Evolutionary conservation across 1,140 invertebrate species (phyloP), one percentile per base, ranked within the genome.

Genomic region (Sitobion miscanthi): DNA sequence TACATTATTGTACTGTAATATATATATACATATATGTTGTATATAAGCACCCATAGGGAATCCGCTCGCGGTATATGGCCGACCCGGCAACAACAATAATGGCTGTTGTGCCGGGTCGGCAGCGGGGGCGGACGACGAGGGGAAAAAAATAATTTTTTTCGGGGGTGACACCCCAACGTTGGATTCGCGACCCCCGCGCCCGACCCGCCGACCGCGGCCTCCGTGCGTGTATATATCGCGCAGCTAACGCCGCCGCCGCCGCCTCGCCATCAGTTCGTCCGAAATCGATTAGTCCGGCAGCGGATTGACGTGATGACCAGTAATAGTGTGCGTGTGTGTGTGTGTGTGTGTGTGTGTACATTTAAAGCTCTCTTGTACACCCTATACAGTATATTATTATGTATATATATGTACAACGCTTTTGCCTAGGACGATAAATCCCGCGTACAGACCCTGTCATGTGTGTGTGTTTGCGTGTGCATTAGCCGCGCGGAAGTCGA

Each of bases 391-490:
- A 69, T 38, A 35, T 38, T 7, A 38, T 35, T 21, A 25, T 30
- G 30, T 88, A 52, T 88, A 38, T 88, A 35, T 35, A 23, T 25
- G 38, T 30, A 89, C n/a, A 89, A 47, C 4, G 77, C 47, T 85
- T 92, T 92, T 85, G 91, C 57, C 91, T 92, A 92, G 77, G 91
- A 92, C 45, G 91, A 92, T 92, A 92, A 92, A 92, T 92, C 91
- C 91, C 77, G 30, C 23, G 54, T 25, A 54, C 21, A 45, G 20
- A 52, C 47, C 87, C n/a, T 89, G 88, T 45, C 38, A 42, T 89
- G 86, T 49, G 47, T 52, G 30, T 49, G 87, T 85, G 91, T 52
- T 8, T 85, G 82, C 38, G 35, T 38, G 47, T 92, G 49, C 90
- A 91, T 92, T 83, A 52, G 47, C 35, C 45, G 21, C 17, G 21